Evolutionary conservation across 37 sponge, comb jelly and placozoan species (phyloP).

Genomic region (Ianthella basta): DNA sequence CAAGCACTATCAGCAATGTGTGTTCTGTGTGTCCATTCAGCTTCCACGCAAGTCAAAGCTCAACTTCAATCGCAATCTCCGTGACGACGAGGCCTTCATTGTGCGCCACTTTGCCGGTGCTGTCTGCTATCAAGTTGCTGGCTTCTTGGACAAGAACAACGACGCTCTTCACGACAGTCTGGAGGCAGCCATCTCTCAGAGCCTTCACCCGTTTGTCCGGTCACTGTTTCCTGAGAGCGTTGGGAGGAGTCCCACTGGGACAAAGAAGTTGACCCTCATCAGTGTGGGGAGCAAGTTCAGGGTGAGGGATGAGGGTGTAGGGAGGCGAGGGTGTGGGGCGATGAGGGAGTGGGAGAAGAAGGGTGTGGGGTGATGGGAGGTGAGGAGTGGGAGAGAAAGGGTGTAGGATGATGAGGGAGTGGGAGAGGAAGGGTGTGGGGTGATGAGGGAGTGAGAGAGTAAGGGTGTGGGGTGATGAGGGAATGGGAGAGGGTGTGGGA

Average conservation of each 20-base stretch:
- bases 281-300: conserved; percentile 93
- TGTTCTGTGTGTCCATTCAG: conserved; percentile 13
- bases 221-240: conserved; percentile 63
- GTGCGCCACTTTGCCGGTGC: conserved; percentile 97
- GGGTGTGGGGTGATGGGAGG: too few species aligned
- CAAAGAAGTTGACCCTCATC: conserved; percentile 86
- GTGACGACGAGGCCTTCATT: conserved; percentile 92
- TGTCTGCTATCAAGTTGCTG: conserved; percentile 93
- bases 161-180: conserved; percentile 91
- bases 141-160: conserved; percentile 95
- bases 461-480: too few species aligned
- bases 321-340: too few species aligned
- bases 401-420: too few species aligned
- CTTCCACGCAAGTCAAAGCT: conserved; percentile 86
- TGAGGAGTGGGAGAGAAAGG: too few species aligned
- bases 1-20: background rate
- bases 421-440: too few species aligned
- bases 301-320: conserved; percentile 41
- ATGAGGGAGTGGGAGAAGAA: too few species aligned
- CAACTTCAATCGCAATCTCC: conserved; percentile 66
- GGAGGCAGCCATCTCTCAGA: conserved; percentile 79
- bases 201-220: conserved; percentile 74
- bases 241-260: conserved; percentile 43
- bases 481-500: too few species aligned
- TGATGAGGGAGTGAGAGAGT: too few species aligned